Conservation (phyloP, 30 jellyfish, hydroid and myxozoan species). For the Nemopilema nomurai region DNA sequence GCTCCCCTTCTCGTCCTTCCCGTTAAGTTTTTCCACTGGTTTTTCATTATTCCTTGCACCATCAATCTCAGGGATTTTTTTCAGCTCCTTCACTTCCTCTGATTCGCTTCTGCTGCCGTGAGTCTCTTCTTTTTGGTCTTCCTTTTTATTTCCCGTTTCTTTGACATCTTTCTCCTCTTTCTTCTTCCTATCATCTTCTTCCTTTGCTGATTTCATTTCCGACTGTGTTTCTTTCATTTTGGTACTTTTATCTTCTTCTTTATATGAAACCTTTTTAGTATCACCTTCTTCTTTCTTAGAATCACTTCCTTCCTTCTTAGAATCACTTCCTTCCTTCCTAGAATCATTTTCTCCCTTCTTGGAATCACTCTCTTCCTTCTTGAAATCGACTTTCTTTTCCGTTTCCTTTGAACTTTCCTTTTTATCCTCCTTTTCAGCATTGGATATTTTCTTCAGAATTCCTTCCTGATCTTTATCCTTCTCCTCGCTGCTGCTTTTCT, state of each 20-base stretch:
- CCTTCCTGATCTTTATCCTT: not conserved
- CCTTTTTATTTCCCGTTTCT: not conserved
- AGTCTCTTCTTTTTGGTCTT: constrained; percentile 1
- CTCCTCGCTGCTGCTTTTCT: not conserved
- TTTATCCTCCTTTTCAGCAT: constrained; percentile 3
- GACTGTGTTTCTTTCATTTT: constrained; percentile 2
- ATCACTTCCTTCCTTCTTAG: constrained; percentile 3
- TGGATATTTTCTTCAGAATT: not conserved
- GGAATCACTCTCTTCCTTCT: not conserved
- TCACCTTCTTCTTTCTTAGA: constrained; percentile 6
- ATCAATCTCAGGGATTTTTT: constrained; percentile 20
- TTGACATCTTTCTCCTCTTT: constrained; percentile 5
- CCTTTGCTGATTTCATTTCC: not conserved
- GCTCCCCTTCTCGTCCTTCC: not conserved
- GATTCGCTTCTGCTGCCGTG: not conserved
- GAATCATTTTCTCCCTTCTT: constrained; percentile 4
- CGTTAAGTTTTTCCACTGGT: constrained; percentile 19
- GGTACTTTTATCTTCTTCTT: not conserved
- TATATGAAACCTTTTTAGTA: not conserved
- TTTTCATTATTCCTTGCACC: constrained; percentile 10
- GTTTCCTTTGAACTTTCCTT: not conserved
- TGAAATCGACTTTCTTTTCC: not conserved
- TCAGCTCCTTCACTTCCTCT: not conserved
- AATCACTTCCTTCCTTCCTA: not conserved
- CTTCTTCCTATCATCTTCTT: not conserved